Base-by-base conservation (phyloP, 1,140 invertebrate species). In the Charaxes varanes region DNA sequence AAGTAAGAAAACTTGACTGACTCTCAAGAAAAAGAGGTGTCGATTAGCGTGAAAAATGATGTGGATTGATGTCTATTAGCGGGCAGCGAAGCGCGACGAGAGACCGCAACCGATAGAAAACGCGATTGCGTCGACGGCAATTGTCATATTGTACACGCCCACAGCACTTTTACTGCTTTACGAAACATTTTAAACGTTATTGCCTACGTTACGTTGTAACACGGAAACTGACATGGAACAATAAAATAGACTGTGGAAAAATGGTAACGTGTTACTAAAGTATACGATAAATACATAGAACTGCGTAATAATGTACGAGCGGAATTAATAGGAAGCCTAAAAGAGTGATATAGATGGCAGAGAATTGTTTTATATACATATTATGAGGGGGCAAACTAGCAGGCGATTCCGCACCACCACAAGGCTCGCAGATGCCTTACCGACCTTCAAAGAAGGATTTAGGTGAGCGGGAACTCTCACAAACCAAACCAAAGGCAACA, bases 81-180 rank as follows among this genome's bases (percentile, higher is more conserved):
- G 55, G 40, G 50, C 72, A 77, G 56, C 73, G 40, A 46, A 70
- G 67, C 77, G 77, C 52, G 59, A 72, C 68, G 53, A 67, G 62
- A 57, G 62, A 77, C 72, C 77, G 72, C 72, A 69, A 62, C 70
- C 62, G 65, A 81, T 81, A 78, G 77, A 79, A 81, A 81, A 78
- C 70, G 52, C 58, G 74, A 81, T 79, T 81, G 74, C 70, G 68
- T 67, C 36, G 64, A 24, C 48, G 15, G 52, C 71, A 62, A 77
- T 78, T 78, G 73, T 78, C 73, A 63, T 66, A 68, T 77, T 81
- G 68, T 77, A 38, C 53, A 64, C 76, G 60, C 68, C 74, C 57
- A 71, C 62, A 56, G 50, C 55, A 74, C 77, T 78, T 72, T 81
- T 79, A 79, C 77, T 73, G 55, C 56, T 78, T 81, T 78, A 60